A percentile compares a stretch with the other conserved stretches of the same genome.
Evolutionary conservation across 2,113 vertebrate species (phyloP).

Genomic region (Ibidorhyncha struthersii): DNA sequence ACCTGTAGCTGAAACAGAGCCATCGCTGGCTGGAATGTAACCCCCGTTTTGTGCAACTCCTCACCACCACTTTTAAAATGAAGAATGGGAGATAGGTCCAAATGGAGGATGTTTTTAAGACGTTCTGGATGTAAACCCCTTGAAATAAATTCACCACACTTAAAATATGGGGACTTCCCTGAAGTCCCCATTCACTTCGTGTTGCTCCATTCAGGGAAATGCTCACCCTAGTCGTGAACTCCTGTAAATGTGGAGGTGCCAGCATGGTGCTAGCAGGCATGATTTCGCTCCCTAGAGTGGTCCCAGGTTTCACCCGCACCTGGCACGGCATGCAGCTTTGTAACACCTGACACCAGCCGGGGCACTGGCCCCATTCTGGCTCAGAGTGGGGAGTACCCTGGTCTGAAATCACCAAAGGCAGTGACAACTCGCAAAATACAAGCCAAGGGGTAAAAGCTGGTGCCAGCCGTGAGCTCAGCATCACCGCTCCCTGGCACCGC

Average conservation of each 20-base stretch:
- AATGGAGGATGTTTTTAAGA: not conserved
- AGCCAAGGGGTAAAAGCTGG: not conserved
- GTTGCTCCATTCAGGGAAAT: not conserved
- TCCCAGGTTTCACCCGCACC: not conserved
- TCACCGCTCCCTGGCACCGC: not conserved
- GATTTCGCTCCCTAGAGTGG: not conserved
- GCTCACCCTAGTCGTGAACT: not conserved
- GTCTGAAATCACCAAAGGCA: slow-evolving; percentile 1
- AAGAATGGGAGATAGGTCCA: not conserved
- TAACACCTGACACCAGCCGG: not conserved
- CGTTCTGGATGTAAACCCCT: not conserved
- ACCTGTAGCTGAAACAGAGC: not conserved
- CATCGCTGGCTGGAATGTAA: not conserved
- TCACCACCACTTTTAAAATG: not conserved
- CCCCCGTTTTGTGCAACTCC: not conserved
- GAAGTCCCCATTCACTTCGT: not conserved
- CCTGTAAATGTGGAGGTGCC: not conserved
- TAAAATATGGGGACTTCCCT: not conserved
- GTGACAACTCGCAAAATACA: not conserved
- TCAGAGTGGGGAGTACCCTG: not conserved
- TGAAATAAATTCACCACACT: not conserved
- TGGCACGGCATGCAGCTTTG: not conserved
- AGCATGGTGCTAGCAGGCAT: not conserved
- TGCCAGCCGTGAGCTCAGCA: slow-evolving; percentile 55
- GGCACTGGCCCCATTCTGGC: not conserved